phyloP scores from a whole-genome alignment of 2,113 vertebrate species.

The Macrotus californicus region DNA sequence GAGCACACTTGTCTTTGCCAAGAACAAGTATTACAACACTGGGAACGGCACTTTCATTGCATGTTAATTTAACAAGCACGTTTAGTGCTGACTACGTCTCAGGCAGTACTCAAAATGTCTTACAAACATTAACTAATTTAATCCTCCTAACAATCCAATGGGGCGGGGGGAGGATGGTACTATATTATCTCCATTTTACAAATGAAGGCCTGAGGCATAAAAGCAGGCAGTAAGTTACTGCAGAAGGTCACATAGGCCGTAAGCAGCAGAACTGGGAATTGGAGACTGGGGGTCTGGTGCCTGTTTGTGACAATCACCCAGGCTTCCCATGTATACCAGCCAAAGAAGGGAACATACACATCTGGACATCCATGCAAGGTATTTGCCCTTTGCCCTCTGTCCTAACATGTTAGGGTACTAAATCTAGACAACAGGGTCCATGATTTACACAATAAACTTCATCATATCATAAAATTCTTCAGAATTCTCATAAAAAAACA shows the following conservation, averaged over 20 bases:
- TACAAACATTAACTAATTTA: neutral
- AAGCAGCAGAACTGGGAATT: neutral
- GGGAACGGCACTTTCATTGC: neutral
- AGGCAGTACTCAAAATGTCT: neutral
- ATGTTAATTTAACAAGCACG: neutral
- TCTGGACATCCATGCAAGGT: neutral
- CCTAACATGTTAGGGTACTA: neutral
- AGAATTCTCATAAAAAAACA: neutral
- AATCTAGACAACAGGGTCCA: neutral
- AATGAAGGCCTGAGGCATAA: neutral
- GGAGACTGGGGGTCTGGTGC: neutral
- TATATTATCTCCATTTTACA: neutral
- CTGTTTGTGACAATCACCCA: neutral
- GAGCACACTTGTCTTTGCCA: neutral
- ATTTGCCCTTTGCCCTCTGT: neutral
- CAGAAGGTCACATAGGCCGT: neutral
- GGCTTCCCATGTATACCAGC: rapidly evolving
- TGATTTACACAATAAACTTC: neutral
- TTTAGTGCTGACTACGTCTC: neutral
- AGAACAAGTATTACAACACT: neutral
- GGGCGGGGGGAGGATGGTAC: neutral
- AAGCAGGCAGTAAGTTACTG: neutral
- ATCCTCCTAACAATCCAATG: neutral
- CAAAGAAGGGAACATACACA: neutral
- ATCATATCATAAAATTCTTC: neutral